Evolutionary conservation across 1,140 invertebrate genomes (phyloP), one percentile per base, ranked within the genome.

Genomic region (Bombus polaris): DNA sequence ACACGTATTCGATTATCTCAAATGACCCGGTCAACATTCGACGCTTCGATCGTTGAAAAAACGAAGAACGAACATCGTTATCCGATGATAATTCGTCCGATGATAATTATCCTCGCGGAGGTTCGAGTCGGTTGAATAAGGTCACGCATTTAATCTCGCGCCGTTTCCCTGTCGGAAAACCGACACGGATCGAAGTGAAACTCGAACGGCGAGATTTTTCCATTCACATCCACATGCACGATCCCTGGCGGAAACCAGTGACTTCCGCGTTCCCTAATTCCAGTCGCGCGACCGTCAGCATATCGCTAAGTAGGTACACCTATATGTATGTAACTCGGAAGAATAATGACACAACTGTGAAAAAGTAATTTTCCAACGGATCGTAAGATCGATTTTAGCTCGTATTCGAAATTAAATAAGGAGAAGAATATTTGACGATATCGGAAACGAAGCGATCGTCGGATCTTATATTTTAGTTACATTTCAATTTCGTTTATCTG

Each of bases 191-290:
- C 39, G 42, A 80, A 66, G 1, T 53, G 47, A 22, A 53, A 53
- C 47, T n/a, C 25, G 62, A 39, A 25, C 22, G 3, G 18, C 78
- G 65, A 68, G 18, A 25, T 70, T 81, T 72, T 57, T 59, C 47
- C 78, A 72, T 81, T 81, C 79, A 57, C 37, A 68, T 35, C 65
- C 13, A 13, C 25, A 47, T 28, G 13, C 25, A 25, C 35, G 28
- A 80, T 71, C 18, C 68, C 35, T 35, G n/a, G 35, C 13, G 57
- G 39, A 78, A 59, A 22, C 44, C 68, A 35, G 47, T n/a, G 35
- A 71, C 44, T 57, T 81, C 66, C 47, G 68, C 32, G 44, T 81
- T 81, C 47, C 68, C 79, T 81, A 81, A 81, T 81, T 81, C 35
- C 44, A 32, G 35, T 42, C 35, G 28, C 35, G 66, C 79, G 42